Conservation (phyloP, 2,797 vertebrate species). For the Spinibarbus caldwelli region DNA sequence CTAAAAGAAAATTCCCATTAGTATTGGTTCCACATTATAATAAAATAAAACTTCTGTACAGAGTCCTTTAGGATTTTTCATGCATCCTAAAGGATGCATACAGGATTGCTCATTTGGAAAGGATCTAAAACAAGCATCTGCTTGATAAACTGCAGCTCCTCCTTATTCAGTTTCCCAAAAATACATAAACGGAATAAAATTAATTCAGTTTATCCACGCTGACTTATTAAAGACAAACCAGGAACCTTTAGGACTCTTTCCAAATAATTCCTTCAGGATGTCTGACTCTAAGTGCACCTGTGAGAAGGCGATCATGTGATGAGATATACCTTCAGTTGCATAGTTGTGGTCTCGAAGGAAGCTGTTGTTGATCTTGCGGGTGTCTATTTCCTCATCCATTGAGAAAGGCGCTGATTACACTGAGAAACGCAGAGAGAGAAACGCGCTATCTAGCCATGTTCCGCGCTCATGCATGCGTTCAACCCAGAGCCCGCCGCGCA, state of each 20-base stretch:
- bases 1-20: neutral
- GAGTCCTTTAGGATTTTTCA: neutral
- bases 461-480: constrained; percentile 53
- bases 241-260: neutral
- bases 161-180: no score
- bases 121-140: neutral
- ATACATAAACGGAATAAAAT: no score
- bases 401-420: constrained; percentile 55
- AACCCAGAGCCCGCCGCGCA: constrained; percentile 53
- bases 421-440: constrained; percentile 54
- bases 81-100: neutral
- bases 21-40: neutral
- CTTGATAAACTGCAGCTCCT: neutral
- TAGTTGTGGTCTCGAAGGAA: constrained; percentile 99
- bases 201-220: neutral
- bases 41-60: neutral
- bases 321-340: constrained; percentile 95
- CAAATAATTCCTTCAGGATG: neutral
- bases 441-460: constrained; percentile 62
- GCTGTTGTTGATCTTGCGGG: constrained; percentile 98
- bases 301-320: constrained; percentile 3
- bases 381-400: constrained; percentile 74
- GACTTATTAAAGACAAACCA: neutral
- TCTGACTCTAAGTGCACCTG: constrained; percentile 2
- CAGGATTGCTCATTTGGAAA: neutral